Conservation (phyloP, 2,888 invertebrate genomes). For the Troilus luridus region DNA sequence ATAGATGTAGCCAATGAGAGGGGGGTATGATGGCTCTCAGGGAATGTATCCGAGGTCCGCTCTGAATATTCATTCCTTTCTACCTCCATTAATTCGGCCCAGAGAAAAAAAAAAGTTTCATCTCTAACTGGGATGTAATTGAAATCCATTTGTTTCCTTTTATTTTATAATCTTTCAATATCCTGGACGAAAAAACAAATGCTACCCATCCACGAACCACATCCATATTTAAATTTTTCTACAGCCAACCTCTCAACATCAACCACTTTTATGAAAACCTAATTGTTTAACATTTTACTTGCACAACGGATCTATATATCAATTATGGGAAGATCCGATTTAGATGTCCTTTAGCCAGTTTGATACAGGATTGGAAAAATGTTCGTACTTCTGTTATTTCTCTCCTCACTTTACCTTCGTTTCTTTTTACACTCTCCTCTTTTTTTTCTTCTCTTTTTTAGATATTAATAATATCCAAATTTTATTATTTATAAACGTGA, state of each 20-base stretch:
- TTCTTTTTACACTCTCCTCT: too few species aligned
- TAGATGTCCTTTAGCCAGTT: too few species aligned
- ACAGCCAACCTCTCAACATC: not conserved
- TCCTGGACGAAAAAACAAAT: not conserved
- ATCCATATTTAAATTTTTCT: not conserved
- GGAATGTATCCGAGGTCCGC: not conserved
- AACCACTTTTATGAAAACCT: not conserved
- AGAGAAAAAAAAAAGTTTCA: constrained; percentile 17
- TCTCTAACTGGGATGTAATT: constrained; percentile 21
- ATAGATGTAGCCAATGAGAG: not conserved
- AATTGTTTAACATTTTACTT: not conserved
- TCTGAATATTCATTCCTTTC: constrained; percentile 48
- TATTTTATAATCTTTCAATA: not conserved
- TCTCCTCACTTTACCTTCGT: too few species aligned
- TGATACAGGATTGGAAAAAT: too few species aligned
- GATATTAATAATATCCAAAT: too few species aligned
- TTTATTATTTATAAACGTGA: too few species aligned
- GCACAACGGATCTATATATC: too few species aligned
- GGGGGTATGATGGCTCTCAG: constrained; percentile 12
- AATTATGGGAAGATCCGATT: too few species aligned
- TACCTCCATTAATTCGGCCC: not conserved
- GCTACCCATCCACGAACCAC: not conserved
- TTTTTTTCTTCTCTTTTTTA: too few species aligned
- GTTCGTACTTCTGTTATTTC: too few species aligned
- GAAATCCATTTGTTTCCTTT: not conserved